A percentile compares a stretch with the other conserved stretches of the same genome.
Evolutionary conservation across 2,888 invertebrate species (phyloP).

Genomic region (Dynastes maya): DNA sequence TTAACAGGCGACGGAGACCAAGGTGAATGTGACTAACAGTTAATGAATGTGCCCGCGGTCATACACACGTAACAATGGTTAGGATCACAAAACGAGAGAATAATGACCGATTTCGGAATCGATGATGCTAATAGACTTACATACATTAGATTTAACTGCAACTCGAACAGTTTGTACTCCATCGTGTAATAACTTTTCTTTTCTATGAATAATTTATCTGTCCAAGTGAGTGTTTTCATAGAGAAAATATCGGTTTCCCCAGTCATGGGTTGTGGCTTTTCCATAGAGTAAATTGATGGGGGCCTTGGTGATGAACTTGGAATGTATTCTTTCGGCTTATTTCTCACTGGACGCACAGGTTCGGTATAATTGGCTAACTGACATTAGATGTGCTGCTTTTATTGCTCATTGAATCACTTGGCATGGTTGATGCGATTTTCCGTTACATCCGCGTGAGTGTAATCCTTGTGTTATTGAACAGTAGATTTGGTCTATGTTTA

Average conservation of each 20-base stretch:
- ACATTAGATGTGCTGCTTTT: constrained; percentile 40
- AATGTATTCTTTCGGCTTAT: constrained; percentile 20
- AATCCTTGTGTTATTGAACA: background rate
- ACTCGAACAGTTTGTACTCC: constrained; percentile 55
- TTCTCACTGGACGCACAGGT: background rate
- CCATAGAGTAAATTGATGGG: background rate
- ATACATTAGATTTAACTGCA: constrained; percentile 55
- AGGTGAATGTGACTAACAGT: constrained; percentile 15
- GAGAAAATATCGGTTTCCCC: constrained; percentile 46
- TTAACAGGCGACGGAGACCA: constrained; percentile 1
- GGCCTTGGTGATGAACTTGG: background rate
- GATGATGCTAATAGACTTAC: constrained; percentile 27
- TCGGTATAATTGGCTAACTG: constrained; percentile 40
- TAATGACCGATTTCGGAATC: constrained; percentile 2
- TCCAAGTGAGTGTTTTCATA: constrained; percentile 53
- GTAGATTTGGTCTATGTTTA: constrained; percentile 6
- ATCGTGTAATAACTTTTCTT: constrained; percentile 55
- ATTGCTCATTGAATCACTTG: constrained; percentile 37
- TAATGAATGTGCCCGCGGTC: constrained; percentile 7
- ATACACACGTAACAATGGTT: background rate
- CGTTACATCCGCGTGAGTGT: background rate
- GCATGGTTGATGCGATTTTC: constrained; percentile 17
- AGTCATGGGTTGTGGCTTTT: constrained; percentile 12
- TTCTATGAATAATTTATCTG: constrained; percentile 55
- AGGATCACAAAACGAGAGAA: constrained; percentile 15